phyloP scores from a whole-genome alignment of 2,113 vertebrate genomes.

The Cryptotis parvus region DNA sequence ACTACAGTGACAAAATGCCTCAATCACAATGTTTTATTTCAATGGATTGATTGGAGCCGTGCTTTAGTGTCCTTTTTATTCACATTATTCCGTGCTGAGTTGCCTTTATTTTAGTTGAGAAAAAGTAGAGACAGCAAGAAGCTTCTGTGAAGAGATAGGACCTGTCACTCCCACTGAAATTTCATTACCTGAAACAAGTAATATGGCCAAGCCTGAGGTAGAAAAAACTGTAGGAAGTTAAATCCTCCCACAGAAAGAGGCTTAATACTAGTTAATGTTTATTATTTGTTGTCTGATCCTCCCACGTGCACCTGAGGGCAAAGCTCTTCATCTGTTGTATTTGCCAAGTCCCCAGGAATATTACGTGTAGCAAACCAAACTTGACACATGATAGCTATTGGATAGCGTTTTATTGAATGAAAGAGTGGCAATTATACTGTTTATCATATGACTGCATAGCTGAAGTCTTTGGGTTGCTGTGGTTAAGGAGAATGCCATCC shows the following conservation, averaged over 20 bases:
- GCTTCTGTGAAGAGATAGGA: conserved; percentile 16
- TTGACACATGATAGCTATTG: not conserved
- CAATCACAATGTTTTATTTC: not conserved
- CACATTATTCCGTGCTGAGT: not conserved
- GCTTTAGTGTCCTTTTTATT: not conserved
- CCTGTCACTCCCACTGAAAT: conserved; percentile 37
- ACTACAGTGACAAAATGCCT: not conserved
- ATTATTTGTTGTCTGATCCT: not conserved
- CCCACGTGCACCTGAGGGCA: not conserved
- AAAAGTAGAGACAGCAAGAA: conserved; percentile 7
- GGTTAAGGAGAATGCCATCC: not conserved
- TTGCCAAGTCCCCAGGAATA: not conserved
- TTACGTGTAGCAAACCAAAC: not conserved
- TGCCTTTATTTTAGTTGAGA: conserved; percentile 36
- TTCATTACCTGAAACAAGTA: conserved; percentile 48
- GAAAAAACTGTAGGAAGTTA: conserved; percentile 16
- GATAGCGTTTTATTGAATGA: conserved; percentile 36
- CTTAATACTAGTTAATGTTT: not conserved
- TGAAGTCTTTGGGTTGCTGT: not conserved
- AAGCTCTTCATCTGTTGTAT: not conserved
- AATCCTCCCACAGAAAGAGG: not conserved
- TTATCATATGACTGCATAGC: not conserved
- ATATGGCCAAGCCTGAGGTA: not conserved
- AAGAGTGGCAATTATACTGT: not conserved
- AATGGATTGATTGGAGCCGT: not conserved